Evolutionary conservation across 2,888 invertebrate genomes (phyloP).

Genomic region (Cinara cedri): DNA sequence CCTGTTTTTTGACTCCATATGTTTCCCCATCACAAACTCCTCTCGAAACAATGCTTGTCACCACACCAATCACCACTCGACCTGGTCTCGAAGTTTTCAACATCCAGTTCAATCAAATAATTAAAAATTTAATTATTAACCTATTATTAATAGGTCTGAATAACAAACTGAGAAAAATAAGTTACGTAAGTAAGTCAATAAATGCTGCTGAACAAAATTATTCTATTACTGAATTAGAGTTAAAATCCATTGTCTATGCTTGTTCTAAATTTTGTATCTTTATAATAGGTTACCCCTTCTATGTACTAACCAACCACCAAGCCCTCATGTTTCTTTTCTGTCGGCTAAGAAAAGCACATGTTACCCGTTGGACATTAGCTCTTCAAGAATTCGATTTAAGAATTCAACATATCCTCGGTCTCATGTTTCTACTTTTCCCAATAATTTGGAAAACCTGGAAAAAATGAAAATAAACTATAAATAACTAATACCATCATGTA

Average conservation of each 20-base stretch:
- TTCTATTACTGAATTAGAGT: neutral
- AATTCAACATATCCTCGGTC: neutral
- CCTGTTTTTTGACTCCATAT: neutral
- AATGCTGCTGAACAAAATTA: slow-evolving; percentile 9
- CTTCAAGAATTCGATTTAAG: neutral
- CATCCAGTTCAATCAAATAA: no score
- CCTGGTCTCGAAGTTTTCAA: no score
- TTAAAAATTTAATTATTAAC: no score
- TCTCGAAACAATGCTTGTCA: neutral
- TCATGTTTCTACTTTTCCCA: no score
- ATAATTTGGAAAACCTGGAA: no score
- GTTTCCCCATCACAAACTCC: slow-evolving; percentile 2
- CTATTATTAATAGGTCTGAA: neutral
- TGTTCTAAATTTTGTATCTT: slow-evolving; percentile 3
- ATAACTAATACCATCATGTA: no score
- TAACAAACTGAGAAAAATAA: neutral
- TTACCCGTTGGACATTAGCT: neutral
- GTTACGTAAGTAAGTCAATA: neutral
- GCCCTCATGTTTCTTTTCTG: neutral
- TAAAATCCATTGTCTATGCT: neutral
- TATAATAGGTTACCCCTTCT: neutral
- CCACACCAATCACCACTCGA: no score
- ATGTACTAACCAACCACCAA: neutral
- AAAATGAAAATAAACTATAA: no score
- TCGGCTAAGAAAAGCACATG: neutral